Evolutionary conservation across 2,888 invertebrate species (phyloP), one percentile per base, ranked within the genome.

Genomic region (Adelognathus sp.): DNA sequence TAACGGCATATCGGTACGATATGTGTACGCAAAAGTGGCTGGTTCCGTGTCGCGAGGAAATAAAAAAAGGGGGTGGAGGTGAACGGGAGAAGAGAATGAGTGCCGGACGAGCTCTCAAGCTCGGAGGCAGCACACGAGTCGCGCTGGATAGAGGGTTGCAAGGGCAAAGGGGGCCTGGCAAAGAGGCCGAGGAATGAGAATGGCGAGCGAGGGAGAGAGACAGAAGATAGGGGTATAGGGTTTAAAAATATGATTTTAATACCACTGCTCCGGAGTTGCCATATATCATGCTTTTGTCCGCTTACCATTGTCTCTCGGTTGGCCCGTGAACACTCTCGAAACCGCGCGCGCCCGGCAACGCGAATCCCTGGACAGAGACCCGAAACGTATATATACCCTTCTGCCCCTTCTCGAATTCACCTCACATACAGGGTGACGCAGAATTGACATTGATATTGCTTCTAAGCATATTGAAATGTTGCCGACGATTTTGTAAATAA

Each of bases 191-290:
- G 46, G 24, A 24, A 24, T 11, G 24, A 46, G 46, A 4, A 46
- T 18, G 18, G 21, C 46, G 4, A 52, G 63, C 56, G 58, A 21
- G 63, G 63, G 61, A 44, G 46, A 60, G 74, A 24, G 36, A 33
- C 63, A 21, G 58, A 33, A 71, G 54, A 56, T 70, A 46, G 78
- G 44, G 61, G 77, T 75, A 79, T 73, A 79, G 85, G 83, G 87
- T 84, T 90, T 90, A 89, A 90, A 90, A 90, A 90, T 90, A 90
- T 90, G 90, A 90, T 90, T 90, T 90, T 90, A 90, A 90, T 90
- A 90, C 90, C 88, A 84, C 86, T 85, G 87, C 86, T 86, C 85
- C 85, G 81, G 83, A 85, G 83, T 84, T 85, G 86, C 86, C 90
- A 86, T 90, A 90, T 88, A 90, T 90, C 90, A 90, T 82, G 89